phyloP scores from a whole-genome alignment of 2,888 invertebrate species.

The Teleogryllus oceanicus region DNA sequence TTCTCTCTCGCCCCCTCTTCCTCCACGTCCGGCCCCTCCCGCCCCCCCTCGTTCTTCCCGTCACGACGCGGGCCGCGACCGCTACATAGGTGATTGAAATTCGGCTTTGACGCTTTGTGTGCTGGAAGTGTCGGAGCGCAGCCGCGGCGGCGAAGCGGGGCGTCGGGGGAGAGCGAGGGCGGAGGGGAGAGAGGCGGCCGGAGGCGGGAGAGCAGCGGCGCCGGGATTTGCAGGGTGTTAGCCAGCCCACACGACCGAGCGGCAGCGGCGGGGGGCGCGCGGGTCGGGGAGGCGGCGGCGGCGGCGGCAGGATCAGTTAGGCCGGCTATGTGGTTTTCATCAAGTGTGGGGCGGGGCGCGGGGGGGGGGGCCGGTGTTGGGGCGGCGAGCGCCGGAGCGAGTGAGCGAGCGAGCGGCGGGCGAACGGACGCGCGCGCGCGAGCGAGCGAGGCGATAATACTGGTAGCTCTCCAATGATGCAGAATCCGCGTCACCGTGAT shows the following conservation, averaged over 20 bases:
- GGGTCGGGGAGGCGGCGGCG: constrained; percentile 22
- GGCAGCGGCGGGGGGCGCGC: neutral
- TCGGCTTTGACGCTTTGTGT: constrained; percentile 28
- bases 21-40: neutral
- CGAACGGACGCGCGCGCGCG: constrained; percentile 20
- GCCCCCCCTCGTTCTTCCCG: neutral
- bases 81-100: constrained; percentile 29
- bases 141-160: neutral
- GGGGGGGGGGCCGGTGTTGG: neutral
- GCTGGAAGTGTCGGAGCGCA: neutral
- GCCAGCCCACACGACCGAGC: constrained; percentile 20
- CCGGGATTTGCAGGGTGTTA: constrained; percentile 32
- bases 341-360: constrained; percentile 32
- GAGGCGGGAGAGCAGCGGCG: neutral
- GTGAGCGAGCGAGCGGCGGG: neutral
- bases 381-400: neutral
- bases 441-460: constrained; percentile 32
- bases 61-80: neutral
- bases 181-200: constrained; percentile 9
- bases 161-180: neutral
- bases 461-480: constrained; percentile 35
- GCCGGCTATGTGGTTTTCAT: constrained; percentile 36
- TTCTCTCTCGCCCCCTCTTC: neutral
- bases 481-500: constrained; percentile 37
- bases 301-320: constrained; percentile 24